Percentiles rank a stretch among this genome's conserved stretches.
Conservation (phyloP, 2,797 vertebrate genomes). For the Harpagifer antarcticus region DNA sequence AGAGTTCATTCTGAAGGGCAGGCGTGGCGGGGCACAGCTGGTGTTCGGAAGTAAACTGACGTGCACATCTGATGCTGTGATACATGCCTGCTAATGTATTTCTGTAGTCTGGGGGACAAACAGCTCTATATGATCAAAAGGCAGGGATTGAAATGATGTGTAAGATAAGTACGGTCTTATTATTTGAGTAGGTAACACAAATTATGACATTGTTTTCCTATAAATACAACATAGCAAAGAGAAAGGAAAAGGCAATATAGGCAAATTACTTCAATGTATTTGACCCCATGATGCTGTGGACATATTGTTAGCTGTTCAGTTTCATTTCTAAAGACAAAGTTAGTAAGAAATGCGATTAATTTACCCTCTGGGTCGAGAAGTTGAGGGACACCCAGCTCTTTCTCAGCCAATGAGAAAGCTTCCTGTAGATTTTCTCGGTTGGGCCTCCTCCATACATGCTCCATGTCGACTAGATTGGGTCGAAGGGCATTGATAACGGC, state of each 20-base stretch:
- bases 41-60: conserved; percentile 60
- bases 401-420: conserved; percentile 94
- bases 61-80: conserved; percentile 58
- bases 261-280: neutral
- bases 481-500: conserved; percentile 93
- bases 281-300: conserved; percentile 2
- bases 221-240: neutral
- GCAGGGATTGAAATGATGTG: conserved; percentile 3
- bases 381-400: conserved; percentile 92
- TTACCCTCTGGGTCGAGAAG: conserved; percentile 97
- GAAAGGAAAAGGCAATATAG: neutral
- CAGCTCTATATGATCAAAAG: conserved; percentile 6
- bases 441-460: conserved; percentile 86
- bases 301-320: neutral
- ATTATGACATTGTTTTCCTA: conserved; percentile 1
- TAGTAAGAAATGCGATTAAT: neutral
- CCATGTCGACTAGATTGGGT: conserved; percentile 94
- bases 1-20: conserved; percentile 78
- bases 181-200: conserved; percentile 1
- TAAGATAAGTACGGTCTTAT: neutral
- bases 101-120: conserved; percentile 3
- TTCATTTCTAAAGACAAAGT: neutral
- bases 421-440: conserved; percentile 94
- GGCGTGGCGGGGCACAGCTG: conserved; percentile 81
- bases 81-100: conserved; percentile 23